Percentiles rank a stretch among this genome's conserved stretches.
These are phyloP conservation scores for Macroteleia sp. DNA, from an alignment of 2,888 invertebrate species.

Conservation along the genomic window DNA sequence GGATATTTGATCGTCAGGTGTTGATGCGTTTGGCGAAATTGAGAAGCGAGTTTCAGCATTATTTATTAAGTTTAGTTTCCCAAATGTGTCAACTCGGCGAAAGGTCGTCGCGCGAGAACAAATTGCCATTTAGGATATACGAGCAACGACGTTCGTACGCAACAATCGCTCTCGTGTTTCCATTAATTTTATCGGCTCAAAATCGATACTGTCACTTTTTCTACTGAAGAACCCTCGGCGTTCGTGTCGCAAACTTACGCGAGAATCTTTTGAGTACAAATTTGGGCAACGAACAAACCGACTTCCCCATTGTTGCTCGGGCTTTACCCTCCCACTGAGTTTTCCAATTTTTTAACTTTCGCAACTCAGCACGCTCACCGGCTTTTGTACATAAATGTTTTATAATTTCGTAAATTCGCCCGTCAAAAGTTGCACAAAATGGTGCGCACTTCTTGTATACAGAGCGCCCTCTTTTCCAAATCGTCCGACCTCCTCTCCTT, in stretches of 20 bases:
- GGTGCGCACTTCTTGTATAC: neutral
- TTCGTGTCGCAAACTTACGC: constrained; percentile 11
- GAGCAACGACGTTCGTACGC: constrained; percentile 23
- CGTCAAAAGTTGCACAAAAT: neutral
- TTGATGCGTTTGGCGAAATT: constrained; percentile 6
- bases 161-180: constrained; percentile 24
- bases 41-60: neutral
- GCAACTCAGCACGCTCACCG: neutral
- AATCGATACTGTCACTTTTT: constrained; percentile 59
- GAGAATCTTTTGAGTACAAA: constrained; percentile 51
- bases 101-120: constrained; percentile 17
- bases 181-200: constrained; percentile 41
- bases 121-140: constrained; percentile 43
- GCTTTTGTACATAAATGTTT: constrained; percentile 29
- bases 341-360: constrained; percentile 5
- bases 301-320: constrained; percentile 28
- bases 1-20: neutral
- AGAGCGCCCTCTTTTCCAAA: neutral
- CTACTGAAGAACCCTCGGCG: constrained; percentile 23
- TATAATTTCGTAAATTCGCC: constrained; percentile 4
- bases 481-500: neutral
- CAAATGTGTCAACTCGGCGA: constrained; percentile 5
- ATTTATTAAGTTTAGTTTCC: constrained; percentile 7
- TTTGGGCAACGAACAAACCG: constrained; percentile 53
- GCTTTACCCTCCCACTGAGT: constrained; percentile 4